A percentile compares a stretch with the other conserved stretches of the same genome.
phyloP scores from a whole-genome alignment of 2,113 vertebrate species.

The Agapornis roseicollis region DNA sequence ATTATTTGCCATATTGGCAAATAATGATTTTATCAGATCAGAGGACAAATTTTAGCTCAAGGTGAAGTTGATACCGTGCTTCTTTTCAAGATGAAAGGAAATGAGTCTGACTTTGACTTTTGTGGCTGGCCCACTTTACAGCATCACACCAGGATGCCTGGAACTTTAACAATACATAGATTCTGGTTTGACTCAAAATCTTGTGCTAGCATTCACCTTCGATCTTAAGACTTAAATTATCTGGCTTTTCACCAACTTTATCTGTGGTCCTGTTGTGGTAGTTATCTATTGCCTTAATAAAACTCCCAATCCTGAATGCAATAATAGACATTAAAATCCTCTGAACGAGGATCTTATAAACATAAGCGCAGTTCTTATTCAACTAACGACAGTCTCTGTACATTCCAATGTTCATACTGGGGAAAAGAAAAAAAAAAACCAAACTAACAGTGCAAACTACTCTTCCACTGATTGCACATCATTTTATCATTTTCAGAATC shows the following conservation, averaged over 20 bases:
- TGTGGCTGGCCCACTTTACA: background rate
- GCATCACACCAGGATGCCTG: background rate
- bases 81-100: constrained; percentile 8
- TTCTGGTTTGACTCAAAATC: background rate
- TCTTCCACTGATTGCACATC: background rate
- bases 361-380: background rate
- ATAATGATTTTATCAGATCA: constrained; percentile 6
- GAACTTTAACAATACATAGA: background rate
- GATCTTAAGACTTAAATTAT: background rate
- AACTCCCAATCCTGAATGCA: background rate
- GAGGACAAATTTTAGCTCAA: constrained; percentile 4
- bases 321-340: background rate
- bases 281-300: background rate
- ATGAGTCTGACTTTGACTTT: background rate
- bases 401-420: background rate
- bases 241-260: background rate
- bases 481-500: background rate
- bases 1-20: constrained; percentile 5
- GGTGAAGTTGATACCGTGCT: background rate
- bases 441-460: background rate
- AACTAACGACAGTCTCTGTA: background rate
- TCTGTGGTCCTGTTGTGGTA: background rate
- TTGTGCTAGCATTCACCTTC: background rate
- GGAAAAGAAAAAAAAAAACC: background rate
- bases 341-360: background rate